Evolutionary conservation across 2,113 vertebrate species (phyloP).

Genomic region (Numenius arquata): DNA sequence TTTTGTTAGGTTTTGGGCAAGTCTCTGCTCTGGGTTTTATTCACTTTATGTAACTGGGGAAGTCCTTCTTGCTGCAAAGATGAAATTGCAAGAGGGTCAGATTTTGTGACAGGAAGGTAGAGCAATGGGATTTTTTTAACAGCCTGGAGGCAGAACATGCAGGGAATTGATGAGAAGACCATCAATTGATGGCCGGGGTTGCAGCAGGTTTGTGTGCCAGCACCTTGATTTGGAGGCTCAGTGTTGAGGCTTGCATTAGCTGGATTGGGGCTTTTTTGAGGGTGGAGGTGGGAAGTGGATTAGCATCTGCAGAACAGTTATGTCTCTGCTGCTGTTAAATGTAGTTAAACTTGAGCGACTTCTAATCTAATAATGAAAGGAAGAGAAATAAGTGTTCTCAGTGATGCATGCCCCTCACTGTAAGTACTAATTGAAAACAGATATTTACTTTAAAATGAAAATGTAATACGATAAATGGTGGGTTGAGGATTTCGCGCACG

Average conservation of each 20-base stretch:
- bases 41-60: background rate
- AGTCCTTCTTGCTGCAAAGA: too few species aligned
- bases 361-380: conserved; percentile 68
- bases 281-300: conserved; percentile 24
- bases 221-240: background rate
- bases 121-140: background rate
- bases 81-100: background rate
- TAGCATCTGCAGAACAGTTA: conserved; percentile 5
- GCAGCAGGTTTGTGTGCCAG: background rate
- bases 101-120: background rate
- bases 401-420: conserved; percentile 62
- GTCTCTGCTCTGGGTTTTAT: background rate
- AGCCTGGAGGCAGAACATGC: background rate
- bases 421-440: conserved; percentile 71
- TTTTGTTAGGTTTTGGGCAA: background rate
- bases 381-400: conserved; percentile 61
- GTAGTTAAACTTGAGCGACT: conserved; percentile 64
- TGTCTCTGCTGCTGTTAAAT: conserved; percentile 44
- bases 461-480: conserved; percentile 50
- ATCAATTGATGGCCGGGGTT: background rate
- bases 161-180: background rate
- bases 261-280: background rate
- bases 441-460: conserved; percentile 72
- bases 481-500: background rate
- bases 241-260: background rate